A percentile compares a stretch with the other conserved stretches of the same genome.
phyloP scores from a whole-genome alignment of 2,113 vertebrate genomes.

The Leptobrachium leishanense region DNA sequence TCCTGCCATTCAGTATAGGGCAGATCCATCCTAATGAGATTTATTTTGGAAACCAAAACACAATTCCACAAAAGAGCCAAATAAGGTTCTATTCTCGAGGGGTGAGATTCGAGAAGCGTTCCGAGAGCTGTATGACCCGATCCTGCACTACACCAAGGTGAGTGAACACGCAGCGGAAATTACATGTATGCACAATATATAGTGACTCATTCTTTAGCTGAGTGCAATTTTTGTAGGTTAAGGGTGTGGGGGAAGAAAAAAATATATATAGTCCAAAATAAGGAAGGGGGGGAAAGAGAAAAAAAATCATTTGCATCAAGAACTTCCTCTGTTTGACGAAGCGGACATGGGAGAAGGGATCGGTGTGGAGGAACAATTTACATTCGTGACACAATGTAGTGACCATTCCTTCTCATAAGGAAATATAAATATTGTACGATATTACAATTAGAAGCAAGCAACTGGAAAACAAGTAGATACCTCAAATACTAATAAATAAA shows the following conservation, averaged over 20 bases:
- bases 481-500: conserved; percentile 49
- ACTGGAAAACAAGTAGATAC: conserved; percentile 67
- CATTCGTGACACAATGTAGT: conserved; percentile 36
- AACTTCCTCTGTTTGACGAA: neutral
- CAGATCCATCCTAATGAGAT: conserved; percentile 3
- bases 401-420: conserved; percentile 65
- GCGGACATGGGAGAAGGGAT: neutral
- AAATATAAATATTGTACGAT: conserved; percentile 81
- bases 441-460: conserved; percentile 76
- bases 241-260: neutral
- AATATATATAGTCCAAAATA: neutral
- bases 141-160: neutral
- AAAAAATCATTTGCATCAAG: neutral
- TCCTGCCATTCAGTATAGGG: neutral
- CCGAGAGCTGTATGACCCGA: neutral
- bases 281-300: neutral
- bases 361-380: conserved; percentile 14
- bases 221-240: neutral
- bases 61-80: neutral
- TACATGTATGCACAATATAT: neutral
- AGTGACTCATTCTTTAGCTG: neutral
- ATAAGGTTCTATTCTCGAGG: neutral
- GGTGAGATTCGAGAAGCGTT: neutral
- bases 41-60: conserved; percentile 3
- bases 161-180: neutral